Base-by-base conservation (phyloP, 2,888 invertebrate species). In the Chrysolina oricalcia region DNA sequence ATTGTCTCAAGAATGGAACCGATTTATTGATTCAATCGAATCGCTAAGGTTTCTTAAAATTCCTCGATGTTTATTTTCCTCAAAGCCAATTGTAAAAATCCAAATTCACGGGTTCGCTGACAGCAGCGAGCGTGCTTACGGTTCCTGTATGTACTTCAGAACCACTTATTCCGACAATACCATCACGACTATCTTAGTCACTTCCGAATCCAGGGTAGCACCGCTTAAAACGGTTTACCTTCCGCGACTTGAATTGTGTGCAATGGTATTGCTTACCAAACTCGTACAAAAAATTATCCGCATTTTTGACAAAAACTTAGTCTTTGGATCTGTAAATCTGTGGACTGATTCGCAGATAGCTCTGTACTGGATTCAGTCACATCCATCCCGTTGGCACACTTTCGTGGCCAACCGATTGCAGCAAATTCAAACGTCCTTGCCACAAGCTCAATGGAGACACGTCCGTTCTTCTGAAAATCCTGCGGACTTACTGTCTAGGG, bases 281-380 rank as follows among this genome's bases (percentile, higher is more conserved):
- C 23, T 40, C 10, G 10, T 35, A 68, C 13, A 40, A 53, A 53
- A 19, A 82, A 82, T 82, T 78, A 48, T 53, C n/a, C 23, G 21
- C 1, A 53, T 53, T 13, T 56, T 68, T 53, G 53, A 53, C 13
- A 43, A 53, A 11, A 27, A 50, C 27, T 67, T 67, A 48, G 23
- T 40, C 17, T 48, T 67, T 40, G 21, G n/a, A 23, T 40, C n/a
- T 56, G 41, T 68, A 11, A 68, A 68, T 53, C 21, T 68, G 53
- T 56, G 56, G 56, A 53, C 68, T 40, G 68, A 56, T 56, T 53
- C 56, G 13, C 56, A 41, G 68, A 35, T 68, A 56, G 27, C 48
- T 48, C 41, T 40, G 35, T 15, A 53, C 64, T 40, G 35, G 64
- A 64, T 35, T 35, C 27, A 64, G 27, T 64, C 35, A 8, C 50